These are phyloP conservation scores for Hoplostethus atlanticus DNA, from an alignment of 2,797 vertebrate genomes.

Conservation along the genomic window DNA sequence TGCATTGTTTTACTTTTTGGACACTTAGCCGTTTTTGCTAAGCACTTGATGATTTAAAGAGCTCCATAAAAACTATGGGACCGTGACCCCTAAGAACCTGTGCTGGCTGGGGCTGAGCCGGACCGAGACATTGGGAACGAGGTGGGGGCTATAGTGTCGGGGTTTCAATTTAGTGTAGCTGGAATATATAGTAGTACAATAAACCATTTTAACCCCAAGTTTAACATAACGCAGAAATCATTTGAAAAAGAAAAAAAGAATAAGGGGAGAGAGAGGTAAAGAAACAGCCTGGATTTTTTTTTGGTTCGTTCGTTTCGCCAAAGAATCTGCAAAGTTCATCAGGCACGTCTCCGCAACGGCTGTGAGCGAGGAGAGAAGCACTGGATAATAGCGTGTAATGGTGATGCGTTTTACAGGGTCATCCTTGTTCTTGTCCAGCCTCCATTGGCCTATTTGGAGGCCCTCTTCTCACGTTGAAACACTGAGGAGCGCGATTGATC, in stretches of 20 bases:
- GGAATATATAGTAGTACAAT: conserved; percentile 59
- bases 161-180: conserved; percentile 66
- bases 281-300: conserved; percentile 13
- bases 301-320: conserved; percentile 58
- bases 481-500: conserved; percentile 42
- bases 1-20: conserved; percentile 79
- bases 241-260: conserved; percentile 48
- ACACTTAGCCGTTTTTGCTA: conserved; percentile 76
- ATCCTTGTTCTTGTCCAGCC: conserved; percentile 55
- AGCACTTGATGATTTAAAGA: conserved; percentile 86
- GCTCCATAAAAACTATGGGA: conserved; percentile 76
- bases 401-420: conserved; percentile 74
- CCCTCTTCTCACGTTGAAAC: conserved; percentile 28
- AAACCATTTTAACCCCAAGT: conserved; percentile 63
- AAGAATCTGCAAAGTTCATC: conserved; percentile 77
- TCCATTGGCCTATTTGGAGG: conserved; percentile 42
- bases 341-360: conserved; percentile 45
- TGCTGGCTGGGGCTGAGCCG: conserved; percentile 55
- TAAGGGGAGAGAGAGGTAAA: conserved; percentile 25
- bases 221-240: conserved; percentile 64
- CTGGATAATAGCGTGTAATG: conserved; percentile 54
- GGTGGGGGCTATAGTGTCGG: conserved; percentile 43
- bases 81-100: conserved; percentile 70
- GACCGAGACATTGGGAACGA: conserved; percentile 53
- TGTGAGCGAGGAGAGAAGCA: conserved; percentile 30